These are phyloP conservation scores for Strongylocentrotus purpuratus DNA, from an alignment of 35 echinoderm and acorn worm genomes.

Conservation along the genomic window DNA sequence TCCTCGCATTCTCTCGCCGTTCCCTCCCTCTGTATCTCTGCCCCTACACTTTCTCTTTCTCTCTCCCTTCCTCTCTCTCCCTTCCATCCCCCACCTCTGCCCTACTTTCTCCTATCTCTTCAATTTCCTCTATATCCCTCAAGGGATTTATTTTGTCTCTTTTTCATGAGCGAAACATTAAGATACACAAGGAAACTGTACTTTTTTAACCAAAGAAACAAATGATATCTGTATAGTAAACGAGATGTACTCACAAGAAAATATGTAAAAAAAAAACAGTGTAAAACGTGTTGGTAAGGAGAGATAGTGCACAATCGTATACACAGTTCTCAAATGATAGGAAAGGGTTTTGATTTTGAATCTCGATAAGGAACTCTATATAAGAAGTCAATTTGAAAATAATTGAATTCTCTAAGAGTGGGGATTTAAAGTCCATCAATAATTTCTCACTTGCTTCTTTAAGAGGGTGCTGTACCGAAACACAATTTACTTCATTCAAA, in stretches of 20 bases:
- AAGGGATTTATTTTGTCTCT: too few relatives aligned
- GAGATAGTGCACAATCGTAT: background rate
- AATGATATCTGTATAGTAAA: too few relatives aligned
- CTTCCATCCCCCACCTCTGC: background rate
- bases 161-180: too few relatives aligned
- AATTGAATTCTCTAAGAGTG: background rate
- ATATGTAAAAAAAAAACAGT: too few relatives aligned
- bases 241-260: too few relatives aligned
- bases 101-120: background rate
- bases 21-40: background rate
- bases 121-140: background rate
- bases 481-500: background rate
- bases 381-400: background rate
- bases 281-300: background rate
- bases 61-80: background rate
- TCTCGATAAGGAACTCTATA: background rate
- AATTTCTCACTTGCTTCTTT: background rate
- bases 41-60: background rate
- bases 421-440: background rate
- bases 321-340: background rate
- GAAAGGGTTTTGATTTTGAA: background rate
- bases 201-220: too few relatives aligned
- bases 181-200: too few relatives aligned
- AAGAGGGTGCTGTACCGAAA: background rate
- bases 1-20: background rate